Percentiles rank a stretch among this genome's conserved stretches.
Conservation (phyloP, 2,113 vertebrate genomes). For the Corythornis madagascariensis region DNA sequence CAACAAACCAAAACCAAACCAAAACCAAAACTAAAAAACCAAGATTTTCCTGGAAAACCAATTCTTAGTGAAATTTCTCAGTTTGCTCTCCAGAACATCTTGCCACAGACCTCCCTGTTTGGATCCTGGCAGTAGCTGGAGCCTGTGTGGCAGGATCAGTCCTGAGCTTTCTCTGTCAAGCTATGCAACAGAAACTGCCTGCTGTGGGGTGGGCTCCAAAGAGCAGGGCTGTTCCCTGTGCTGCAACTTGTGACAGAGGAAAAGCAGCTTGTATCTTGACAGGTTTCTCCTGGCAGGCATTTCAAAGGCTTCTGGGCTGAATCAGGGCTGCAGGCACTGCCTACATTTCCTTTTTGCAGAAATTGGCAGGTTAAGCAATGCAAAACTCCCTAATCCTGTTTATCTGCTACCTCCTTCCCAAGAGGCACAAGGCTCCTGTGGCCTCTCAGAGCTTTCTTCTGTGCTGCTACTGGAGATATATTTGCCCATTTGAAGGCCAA, state of each 20-base stretch:
- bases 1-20: too few relatives aligned
- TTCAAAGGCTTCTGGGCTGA: slow-evolving; percentile 57
- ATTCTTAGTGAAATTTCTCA: neutral
- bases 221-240: neutral
- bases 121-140: neutral
- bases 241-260: neutral
- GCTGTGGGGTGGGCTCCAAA: neutral
- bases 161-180: neutral
- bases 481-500: neutral
- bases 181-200: neutral
- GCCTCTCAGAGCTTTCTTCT: neutral
- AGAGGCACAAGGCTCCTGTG: neutral
- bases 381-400: slow-evolving; percentile 59
- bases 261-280: slow-evolving; percentile 11
- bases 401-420: slow-evolving; percentile 26
- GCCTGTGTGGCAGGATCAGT: neutral
- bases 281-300: slow-evolving; percentile 3
- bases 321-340: slow-evolving; percentile 31
- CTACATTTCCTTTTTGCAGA: slow-evolving; percentile 48
- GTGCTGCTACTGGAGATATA: accelerated
- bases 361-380: slow-evolving; percentile 27
- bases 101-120: neutral
- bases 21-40: neutral
- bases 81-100: neutral
- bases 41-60: neutral